Conservation (phyloP, 1,140 invertebrate species). For the Trichonephila inaurata region DNA sequence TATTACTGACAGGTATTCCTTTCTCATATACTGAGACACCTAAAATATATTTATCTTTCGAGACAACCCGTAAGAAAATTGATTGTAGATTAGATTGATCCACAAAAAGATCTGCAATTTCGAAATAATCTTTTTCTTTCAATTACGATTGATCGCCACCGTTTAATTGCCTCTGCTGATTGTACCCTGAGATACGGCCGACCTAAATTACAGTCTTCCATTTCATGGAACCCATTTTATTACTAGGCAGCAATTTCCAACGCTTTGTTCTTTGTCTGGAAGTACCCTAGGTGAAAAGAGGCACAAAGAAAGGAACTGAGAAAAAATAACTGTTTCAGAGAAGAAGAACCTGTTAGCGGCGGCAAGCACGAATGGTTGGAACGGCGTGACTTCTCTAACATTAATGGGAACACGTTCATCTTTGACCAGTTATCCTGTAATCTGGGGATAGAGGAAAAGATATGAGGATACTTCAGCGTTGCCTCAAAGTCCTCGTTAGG, state of each 20-base stretch:
- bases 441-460: constrained; percentile 46
- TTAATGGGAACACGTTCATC: constrained; percentile 75
- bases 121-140: constrained; percentile 34
- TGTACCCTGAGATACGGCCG: constrained; percentile 52
- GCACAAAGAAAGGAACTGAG: constrained; percentile 15
- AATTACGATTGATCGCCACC: constrained; percentile 62
- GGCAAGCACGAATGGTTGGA: constrained; percentile 57
- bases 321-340: neutral
- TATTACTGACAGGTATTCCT: no score
- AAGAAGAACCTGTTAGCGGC: constrained; percentile 61
- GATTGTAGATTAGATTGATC: neutral
- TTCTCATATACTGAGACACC: neutral
- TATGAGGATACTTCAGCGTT: constrained; percentile 13
- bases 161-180: constrained; percentile 53
- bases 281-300: constrained; percentile 40
- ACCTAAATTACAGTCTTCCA: constrained; percentile 68
- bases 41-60: neutral
- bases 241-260: constrained; percentile 58
- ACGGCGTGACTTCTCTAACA: constrained; percentile 47
- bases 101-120: neutral
- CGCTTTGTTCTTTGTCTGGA: constrained; percentile 36
- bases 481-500: constrained; percentile 36
- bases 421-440: constrained; percentile 70
- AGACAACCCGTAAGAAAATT: neutral
- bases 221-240: constrained; percentile 61